These are phyloP conservation scores for Notechis scutatus DNA, from an alignment of 2,113 vertebrate genomes.

Conservation along the genomic window DNA sequence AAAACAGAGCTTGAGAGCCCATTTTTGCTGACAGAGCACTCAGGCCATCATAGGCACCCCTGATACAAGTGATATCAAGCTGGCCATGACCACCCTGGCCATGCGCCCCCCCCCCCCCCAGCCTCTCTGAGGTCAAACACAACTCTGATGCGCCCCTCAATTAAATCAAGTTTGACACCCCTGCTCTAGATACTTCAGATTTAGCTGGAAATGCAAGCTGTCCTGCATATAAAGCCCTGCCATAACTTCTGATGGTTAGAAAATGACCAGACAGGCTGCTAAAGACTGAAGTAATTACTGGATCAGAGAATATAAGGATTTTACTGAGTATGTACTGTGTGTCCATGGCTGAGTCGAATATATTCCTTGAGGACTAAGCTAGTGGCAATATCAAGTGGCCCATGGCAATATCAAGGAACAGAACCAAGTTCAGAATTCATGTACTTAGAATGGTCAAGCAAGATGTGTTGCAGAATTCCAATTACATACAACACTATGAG, in stretches of 20 bases:
- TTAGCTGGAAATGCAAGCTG: background rate
- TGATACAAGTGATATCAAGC: too few species aligned
- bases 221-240: background rate
- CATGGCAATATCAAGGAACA: background rate
- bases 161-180: too few species aligned
- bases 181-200: background rate
- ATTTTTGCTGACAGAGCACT: too few species aligned
- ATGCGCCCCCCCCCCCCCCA: too few species aligned
- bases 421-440: background rate
- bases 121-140: too few species aligned
- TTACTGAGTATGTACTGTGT: background rate
- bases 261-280: background rate
- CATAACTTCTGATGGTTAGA: background rate
- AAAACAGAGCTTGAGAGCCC: too few species aligned
- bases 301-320: background rate
- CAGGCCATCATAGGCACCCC: too few species aligned
- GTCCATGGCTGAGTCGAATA: background rate
- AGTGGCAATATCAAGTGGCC: background rate
- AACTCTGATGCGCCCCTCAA: too few species aligned
- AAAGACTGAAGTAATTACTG: background rate
- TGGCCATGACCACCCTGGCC: too few species aligned
- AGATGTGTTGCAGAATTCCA: background rate
- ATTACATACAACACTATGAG: background rate
- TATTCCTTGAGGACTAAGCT: background rate
- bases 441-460: background rate